These are phyloP conservation scores for Steinernema carpocapsae DNA, from an alignment of 2,888 invertebrate species.

Conservation along the genomic window DNA sequence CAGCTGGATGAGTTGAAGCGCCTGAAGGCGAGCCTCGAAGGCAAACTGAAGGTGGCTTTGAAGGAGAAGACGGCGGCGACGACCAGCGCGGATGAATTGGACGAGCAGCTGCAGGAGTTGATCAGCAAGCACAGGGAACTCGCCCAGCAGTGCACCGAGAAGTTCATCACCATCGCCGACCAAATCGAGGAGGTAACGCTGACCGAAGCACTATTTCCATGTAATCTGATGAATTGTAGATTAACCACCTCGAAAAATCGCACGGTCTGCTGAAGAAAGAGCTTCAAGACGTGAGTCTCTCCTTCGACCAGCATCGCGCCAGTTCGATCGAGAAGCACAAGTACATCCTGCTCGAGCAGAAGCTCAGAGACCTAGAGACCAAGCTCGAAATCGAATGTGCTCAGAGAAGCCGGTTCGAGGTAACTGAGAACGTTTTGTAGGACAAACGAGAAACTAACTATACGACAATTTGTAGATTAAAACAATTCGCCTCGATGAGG, in stretches of 20 bases:
- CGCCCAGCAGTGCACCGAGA: constrained; percentile 84
- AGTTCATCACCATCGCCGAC: constrained; percentile 50
- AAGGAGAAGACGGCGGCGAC: constrained; percentile 32
- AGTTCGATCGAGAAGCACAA: constrained; percentile 72
- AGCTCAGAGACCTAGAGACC: constrained; percentile 87
- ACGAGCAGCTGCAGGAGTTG: constrained; percentile 76
- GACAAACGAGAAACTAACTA: too few species aligned
- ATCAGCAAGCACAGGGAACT: constrained; percentile 90
- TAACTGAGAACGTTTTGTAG: constrained; percentile 3
- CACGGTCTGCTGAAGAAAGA: constrained; percentile 46
- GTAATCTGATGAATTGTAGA: constrained; percentile 39
- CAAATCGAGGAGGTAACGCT: constrained; percentile 51
- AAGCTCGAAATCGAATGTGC: constrained; percentile 88
- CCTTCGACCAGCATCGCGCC: constrained; percentile 70
- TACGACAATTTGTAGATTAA: not conserved
- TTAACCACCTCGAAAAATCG: constrained; percentile 50
- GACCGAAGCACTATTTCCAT: not conserved
- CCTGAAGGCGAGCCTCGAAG: constrained; percentile 24
- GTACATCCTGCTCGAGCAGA: constrained; percentile 76
- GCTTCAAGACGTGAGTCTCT: constrained; percentile 45
- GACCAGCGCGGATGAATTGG: constrained; percentile 46
- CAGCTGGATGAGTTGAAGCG: constrained; percentile 73
- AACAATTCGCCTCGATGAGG: constrained; percentile 7
- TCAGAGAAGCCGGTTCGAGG: constrained; percentile 83
- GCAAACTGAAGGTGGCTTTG: constrained; percentile 18